Base-by-base conservation (phyloP, 2,797 vertebrate genomes). In the Anguilla anguilla region DNA sequence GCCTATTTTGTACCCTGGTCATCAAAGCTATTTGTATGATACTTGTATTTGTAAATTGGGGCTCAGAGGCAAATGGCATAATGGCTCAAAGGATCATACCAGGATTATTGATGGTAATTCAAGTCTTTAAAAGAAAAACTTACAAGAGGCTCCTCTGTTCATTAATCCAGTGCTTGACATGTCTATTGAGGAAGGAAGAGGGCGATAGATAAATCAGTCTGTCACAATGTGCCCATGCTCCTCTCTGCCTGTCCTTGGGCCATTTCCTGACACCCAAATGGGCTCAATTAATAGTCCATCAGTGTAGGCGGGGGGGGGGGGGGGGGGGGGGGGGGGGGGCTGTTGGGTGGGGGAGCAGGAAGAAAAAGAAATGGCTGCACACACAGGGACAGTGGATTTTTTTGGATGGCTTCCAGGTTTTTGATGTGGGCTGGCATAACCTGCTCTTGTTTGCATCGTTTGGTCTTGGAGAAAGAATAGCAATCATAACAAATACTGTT, bases 231-330 rank as follows among this genome's bases (percentile, higher is more conserved):
- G 69, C 85, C 74, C 85, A 72, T 57, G 64, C 85, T 86, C 79
- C 67, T 83, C 85, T 49, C 31, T 15, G 17, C 11, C 55, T 74
- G 85, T 88, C 85, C 88, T 83, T 83, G 85, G 77, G 85, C 84
- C 85, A 83, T 86, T 86, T 86, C 88, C 85, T 88, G 85, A 39
- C 64, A 82, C 67, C 88, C 88, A 88, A 88, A 86, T 88, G 51
- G 85, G 85, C 61, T 88, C 84, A 88, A 88, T 86, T 88, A 88
- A 88, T 86, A 88, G 88, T 83, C 84, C 81, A 88, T 85, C 87
- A 85, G 72, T 64, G 72, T 69, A 86, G 43, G 1, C 0, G 46
- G 49, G 46, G n/a, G 22, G 31, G 9, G 25, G 31, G 85, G 35
- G 25, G n/a, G n/a, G n/a, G n/a, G n/a, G 43, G 43, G 43, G 43